Evolutionary conservation across 2,113 vertebrate genomes (phyloP).

Genomic region (Xenus cinereus): DNA sequence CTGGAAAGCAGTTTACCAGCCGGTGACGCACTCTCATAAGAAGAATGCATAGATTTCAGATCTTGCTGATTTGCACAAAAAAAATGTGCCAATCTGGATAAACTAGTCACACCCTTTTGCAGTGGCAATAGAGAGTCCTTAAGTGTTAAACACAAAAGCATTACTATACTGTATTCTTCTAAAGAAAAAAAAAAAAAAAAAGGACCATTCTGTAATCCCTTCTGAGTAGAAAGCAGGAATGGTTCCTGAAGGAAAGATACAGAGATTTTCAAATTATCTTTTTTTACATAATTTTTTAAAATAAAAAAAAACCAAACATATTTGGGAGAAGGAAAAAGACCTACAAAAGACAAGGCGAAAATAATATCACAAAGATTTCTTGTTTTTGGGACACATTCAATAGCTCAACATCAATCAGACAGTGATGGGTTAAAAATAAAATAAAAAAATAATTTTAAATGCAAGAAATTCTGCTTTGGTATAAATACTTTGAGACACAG

Average conservation of each 20-base stretch:
- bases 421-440: background rate
- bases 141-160: constrained; percentile 41
- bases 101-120: constrained; percentile 48
- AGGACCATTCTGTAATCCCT: background rate
- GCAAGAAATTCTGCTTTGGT: background rate
- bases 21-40: background rate
- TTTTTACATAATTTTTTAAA: background rate
- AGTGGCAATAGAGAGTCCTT: background rate
- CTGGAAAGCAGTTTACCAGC: background rate
- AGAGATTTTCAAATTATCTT: background rate
- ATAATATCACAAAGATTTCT: background rate
- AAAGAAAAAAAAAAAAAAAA: background rate
- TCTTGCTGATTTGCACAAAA: constrained; percentile 61
- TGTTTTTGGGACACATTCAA: background rate
- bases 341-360: background rate
- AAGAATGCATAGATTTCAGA: constrained; percentile 41
- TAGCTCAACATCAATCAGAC: background rate
- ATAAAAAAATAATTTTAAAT: background rate
- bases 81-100: constrained; percentile 55
- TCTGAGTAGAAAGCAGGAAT: background rate
- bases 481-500: background rate
- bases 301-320: too few species aligned
- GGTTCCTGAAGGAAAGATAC: background rate
- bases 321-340: background rate
- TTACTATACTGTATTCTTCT: constrained; percentile 8